Conservation (phyloP, 53 echinoderm and acorn worm genomes). For the Glandiceps talaboti region DNA sequence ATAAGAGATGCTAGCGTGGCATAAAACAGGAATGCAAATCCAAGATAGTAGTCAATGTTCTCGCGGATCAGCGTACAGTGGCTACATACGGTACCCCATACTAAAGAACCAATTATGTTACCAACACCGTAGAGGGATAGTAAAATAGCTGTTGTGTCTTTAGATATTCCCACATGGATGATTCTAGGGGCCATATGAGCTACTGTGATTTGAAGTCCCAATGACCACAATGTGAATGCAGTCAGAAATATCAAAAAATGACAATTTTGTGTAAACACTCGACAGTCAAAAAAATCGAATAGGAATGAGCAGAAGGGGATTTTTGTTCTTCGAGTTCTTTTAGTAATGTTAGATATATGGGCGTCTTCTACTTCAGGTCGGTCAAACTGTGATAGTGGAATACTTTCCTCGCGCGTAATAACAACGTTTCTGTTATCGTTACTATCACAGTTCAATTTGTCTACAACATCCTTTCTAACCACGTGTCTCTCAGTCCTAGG, state of each 20-base stretch:
- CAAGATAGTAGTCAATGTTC: not conserved
- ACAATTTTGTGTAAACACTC: no score
- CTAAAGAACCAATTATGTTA: not conserved
- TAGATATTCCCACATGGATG: not conserved
- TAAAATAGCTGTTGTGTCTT: not conserved
- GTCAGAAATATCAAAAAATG: not conserved
- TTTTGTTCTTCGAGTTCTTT: no score
- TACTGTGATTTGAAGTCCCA: not conserved
- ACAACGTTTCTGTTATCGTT: no score
- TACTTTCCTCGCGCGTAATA: no score
- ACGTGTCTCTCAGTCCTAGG: no score
- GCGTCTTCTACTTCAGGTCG: no score
- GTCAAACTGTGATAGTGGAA: no score
- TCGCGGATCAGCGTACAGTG: not conserved
- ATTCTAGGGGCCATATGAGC: not conserved
- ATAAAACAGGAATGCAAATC: not conserved
- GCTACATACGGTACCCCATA: not conserved
- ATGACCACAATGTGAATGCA: not conserved
- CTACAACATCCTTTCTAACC: no score
- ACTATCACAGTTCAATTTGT: no score
- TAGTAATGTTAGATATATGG: no score
- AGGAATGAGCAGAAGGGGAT: no score
- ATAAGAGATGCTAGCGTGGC: not conserved
- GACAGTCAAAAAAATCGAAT: not conserved
- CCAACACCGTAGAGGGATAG: not conserved